Evolutionary conservation across 2,113 vertebrate species (phyloP).

Genomic region (Syrmaticus mikado): DNA sequence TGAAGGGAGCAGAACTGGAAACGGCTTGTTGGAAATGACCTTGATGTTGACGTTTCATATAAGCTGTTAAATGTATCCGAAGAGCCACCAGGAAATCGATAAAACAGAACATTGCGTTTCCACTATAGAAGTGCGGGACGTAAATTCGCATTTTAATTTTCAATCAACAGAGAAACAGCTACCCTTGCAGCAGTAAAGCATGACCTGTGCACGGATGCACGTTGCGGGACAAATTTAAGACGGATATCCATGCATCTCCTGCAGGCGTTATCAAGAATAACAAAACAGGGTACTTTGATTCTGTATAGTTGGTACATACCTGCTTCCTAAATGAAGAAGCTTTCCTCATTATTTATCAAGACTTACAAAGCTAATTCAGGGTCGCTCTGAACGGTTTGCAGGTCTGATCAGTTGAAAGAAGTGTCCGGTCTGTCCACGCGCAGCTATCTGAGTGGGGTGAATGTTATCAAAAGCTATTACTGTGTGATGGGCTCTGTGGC

Average conservation of each 20-base stretch:
- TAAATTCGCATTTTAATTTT: conserved; percentile 67
- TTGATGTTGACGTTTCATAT: conserved; percentile 38
- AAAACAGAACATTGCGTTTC: conserved; percentile 35
- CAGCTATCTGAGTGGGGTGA: background rate
- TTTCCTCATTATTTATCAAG: background rate
- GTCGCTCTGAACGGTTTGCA: background rate
- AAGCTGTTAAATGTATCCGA: conserved; percentile 41
- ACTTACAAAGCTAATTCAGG: background rate
- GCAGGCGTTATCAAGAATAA: background rate
- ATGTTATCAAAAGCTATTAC: background rate
- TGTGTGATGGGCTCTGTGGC: background rate
- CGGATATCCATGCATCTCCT: background rate
- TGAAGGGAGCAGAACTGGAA: background rate
- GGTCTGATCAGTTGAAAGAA: background rate
- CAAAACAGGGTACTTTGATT: fast-evolving
- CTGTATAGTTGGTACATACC: background rate
- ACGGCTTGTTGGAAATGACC: conserved; percentile 46
- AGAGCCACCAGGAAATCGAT: conserved; percentile 56
- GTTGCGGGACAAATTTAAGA: background rate
- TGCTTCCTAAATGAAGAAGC: background rate
- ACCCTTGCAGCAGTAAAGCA: conserved; percentile 46
- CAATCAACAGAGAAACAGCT: conserved; percentile 43
- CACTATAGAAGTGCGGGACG: conserved; percentile 4
- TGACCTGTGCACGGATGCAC: conserved; percentile 42
- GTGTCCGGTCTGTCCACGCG: fast-evolving